phyloP scores from a whole-genome alignment of 2,888 invertebrate genomes.

The Idaea dimidiata region DNA sequence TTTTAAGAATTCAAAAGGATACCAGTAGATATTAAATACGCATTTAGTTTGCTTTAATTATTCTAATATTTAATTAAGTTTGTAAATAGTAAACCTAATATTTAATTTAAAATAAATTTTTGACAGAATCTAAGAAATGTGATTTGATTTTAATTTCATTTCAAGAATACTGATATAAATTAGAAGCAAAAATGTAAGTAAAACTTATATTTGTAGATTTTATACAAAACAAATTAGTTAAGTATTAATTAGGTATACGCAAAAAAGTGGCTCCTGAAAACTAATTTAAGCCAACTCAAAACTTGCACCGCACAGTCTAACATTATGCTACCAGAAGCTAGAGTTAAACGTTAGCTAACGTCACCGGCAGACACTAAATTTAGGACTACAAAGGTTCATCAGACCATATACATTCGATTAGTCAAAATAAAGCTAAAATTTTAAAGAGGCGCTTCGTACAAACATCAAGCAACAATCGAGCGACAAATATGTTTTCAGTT shows the following conservation, averaged over 20 bases:
- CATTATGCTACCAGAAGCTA: not conserved
- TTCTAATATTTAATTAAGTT: not conserved
- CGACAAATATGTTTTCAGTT: not conserved
- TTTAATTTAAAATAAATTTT: constrained; percentile 2
- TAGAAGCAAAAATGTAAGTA: no score
- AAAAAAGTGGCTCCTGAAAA: no score
- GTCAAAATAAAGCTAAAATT: not conserved
- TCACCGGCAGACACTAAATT: not conserved
- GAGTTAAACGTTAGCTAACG: not conserved
- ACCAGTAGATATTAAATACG: constrained; percentile 6
- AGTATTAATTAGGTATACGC: no score
- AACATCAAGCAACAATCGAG: not conserved
- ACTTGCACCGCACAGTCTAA: not conserved
- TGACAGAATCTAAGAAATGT: not conserved
- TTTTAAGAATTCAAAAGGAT: constrained; percentile 1
- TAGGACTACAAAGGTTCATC: not conserved
- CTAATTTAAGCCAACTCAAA: not conserved
- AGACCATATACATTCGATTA: not conserved
- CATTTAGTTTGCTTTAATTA: not conserved
- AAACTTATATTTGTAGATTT: no score
- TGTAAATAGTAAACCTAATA: not conserved
- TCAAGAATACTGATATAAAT: not conserved
- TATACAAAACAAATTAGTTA: no score
- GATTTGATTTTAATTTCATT: not conserved
- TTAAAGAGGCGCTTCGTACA: no score